Conservation (phyloP, 2,888 invertebrate species). For the Synergus gifuensis region DNA sequence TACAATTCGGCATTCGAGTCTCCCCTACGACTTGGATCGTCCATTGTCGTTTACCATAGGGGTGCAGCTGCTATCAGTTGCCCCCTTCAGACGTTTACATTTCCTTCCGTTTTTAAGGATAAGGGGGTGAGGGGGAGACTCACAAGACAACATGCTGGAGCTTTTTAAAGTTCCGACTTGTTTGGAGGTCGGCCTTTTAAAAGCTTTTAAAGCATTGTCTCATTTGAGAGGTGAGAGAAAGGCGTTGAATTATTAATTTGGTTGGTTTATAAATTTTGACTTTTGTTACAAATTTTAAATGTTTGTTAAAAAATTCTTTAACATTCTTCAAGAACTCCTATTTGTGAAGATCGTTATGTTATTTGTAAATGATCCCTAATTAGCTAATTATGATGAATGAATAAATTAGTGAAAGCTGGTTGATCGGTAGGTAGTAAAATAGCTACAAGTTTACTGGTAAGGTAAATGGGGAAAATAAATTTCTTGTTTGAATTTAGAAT, state of each 20-base stretch:
- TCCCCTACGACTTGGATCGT: slow-evolving; percentile 50
- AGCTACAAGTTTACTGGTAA: background rate
- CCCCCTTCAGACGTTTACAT: slow-evolving; percentile 41
- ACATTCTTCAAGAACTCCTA: background rate
- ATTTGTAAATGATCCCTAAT: too few relatives aligned
- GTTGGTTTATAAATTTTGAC: background rate
- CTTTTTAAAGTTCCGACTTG: slow-evolving; percentile 29
- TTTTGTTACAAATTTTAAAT: background rate
- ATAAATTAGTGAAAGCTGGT: background rate
- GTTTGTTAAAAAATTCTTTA: background rate
- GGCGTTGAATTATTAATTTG: background rate
- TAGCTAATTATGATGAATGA: background rate
- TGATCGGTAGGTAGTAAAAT: background rate
- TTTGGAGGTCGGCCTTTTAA: slow-evolving; percentile 18
- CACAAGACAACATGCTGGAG: slow-evolving; percentile 9
- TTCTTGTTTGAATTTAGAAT: background rate
- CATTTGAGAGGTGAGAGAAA: background rate
- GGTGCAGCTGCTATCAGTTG: slow-evolving; percentile 69
- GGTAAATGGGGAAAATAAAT: background rate
- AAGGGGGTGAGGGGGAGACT: background rate
- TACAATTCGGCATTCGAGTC: slow-evolving; percentile 53
- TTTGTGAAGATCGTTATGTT: too few relatives aligned
- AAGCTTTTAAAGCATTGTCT: slow-evolving; percentile 14
- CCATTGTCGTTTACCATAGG: slow-evolving; percentile 59
- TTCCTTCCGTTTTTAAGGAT: slow-evolving; percentile 20